A percentile compares a stretch with the other conserved stretches of the same genome.
These are phyloP conservation scores for Zaprionus tsacasi DNA, from an alignment of 1,140 invertebrate genomes.

Conservation along the genomic window DNA sequence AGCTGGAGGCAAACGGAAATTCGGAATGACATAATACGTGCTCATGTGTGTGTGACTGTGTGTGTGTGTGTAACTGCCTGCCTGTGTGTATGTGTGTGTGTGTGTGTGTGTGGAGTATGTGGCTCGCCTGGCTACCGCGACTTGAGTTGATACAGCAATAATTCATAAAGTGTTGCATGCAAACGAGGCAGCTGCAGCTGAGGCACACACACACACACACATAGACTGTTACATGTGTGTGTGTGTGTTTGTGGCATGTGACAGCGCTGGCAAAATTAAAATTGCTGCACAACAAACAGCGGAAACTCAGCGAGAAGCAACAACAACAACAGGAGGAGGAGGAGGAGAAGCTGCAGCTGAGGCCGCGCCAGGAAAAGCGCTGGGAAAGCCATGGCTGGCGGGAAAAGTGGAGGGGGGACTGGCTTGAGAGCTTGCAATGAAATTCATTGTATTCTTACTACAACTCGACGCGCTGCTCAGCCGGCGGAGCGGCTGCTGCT, in stretches of 20 bases:
- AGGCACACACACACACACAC: slow-evolving; percentile 51
- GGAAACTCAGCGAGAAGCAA: slow-evolving; percentile 78
- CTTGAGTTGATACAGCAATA: slow-evolving; percentile 83
- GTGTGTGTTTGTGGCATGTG: slow-evolving; percentile 58
- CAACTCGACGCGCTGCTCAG: slow-evolving; percentile 69
- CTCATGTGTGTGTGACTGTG: slow-evolving; percentile 55
- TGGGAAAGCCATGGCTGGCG: slow-evolving; percentile 6
- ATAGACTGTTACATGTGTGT: slow-evolving; percentile 11
- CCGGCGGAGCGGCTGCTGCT: slow-evolving; percentile 30
- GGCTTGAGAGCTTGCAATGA: slow-evolving; percentile 48
- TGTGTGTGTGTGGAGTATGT: slow-evolving; percentile 45
- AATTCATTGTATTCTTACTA: slow-evolving; percentile 79
- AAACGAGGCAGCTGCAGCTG: slow-evolving; percentile 78
- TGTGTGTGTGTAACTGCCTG: slow-evolving; percentile 28
- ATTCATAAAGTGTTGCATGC: slow-evolving; percentile 84
- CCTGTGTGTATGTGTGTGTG: slow-evolving; percentile 5
- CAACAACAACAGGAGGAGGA: slow-evolving; percentile 43
- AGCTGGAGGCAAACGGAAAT: slow-evolving; percentile 80
- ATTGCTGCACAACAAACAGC: slow-evolving; percentile 82
- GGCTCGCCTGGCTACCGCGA: slow-evolving; percentile 66
- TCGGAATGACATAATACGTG: slow-evolving; percentile 80
- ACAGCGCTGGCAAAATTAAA: slow-evolving; percentile 81
- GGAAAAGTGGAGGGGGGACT: not conserved
- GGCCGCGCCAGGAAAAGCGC: slow-evolving; percentile 10
- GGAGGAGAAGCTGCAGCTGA: slow-evolving; percentile 45